phyloP scores from a whole-genome alignment of 2,888 invertebrate genomes.

The Halocaridina rubra region DNA sequence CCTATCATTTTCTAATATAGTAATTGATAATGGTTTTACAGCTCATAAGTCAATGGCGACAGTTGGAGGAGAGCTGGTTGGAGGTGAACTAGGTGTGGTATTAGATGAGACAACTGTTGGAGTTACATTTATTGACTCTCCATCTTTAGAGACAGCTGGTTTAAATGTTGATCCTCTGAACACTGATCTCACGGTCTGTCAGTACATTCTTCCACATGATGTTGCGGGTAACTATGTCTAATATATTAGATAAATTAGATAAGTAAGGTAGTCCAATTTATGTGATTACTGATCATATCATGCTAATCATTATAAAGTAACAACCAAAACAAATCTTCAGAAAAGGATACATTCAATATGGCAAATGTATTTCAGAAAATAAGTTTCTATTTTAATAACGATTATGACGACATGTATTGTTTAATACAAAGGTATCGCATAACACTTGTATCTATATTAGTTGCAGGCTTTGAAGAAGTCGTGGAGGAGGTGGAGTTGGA shows the following conservation, averaged over 20 bases:
- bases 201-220: conserved; percentile 60
- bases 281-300: no score
- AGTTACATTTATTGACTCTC: conserved; percentile 40
- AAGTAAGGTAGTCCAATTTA: no score
- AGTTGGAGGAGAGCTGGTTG: conserved; percentile 52
- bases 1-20: not conserved
- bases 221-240: conserved; percentile 60
- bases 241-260: no score
- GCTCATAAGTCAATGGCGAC: conserved; percentile 40
- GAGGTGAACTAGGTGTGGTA: conserved; percentile 47
- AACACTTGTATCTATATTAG: no score
- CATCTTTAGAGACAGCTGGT: conserved; percentile 23
- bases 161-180: conserved; percentile 49
- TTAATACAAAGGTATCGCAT: no score
- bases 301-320: no score
- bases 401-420: no score
- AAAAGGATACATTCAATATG: no score
- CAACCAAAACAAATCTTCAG: no score
- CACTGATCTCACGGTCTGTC: conserved; percentile 54
- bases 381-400: no score
- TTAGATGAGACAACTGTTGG: conserved; percentile 40
- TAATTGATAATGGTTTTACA: not conserved
- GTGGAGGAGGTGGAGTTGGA: conserved; percentile 62
- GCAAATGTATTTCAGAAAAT: no score
- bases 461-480: conserved; percentile 63